These are phyloP conservation scores for Eupeodes latifasciatus DNA, from an alignment of 2,888 invertebrate species.

Conservation along the genomic window DNA sequence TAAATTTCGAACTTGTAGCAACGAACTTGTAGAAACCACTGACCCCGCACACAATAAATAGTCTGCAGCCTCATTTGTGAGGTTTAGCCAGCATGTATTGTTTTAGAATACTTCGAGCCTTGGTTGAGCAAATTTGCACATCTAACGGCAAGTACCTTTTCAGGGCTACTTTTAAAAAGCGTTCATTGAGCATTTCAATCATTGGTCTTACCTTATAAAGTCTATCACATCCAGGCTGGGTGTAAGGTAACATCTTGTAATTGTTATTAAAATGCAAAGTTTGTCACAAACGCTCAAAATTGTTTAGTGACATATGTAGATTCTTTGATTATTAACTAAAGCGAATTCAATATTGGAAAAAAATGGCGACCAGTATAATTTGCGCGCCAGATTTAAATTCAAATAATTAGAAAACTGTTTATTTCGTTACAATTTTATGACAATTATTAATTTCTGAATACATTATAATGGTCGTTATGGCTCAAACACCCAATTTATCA, in stretches of 20 bases:
- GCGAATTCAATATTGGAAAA: too few relatives aligned
- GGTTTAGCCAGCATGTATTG: not conserved
- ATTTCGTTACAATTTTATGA: too few relatives aligned
- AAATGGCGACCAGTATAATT: too few relatives aligned
- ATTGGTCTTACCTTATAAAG: not conserved
- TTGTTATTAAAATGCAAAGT: too few relatives aligned
- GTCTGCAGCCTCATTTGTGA: conserved; percentile 32
- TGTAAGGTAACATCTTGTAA: not conserved
- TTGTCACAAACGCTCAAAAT: too few relatives aligned
- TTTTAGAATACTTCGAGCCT: not conserved
- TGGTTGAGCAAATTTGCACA: conserved; percentile 36
- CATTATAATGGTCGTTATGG: too few relatives aligned
- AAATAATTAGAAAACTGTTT: too few relatives aligned
- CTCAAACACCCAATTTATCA: too few relatives aligned
- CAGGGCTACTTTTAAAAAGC: not conserved
- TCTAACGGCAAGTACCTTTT: conserved; percentile 12
- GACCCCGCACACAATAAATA: conserved; percentile 17
- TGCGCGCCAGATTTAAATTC: too few relatives aligned
- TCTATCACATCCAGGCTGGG: conserved; percentile 1
- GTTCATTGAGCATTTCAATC: not conserved
- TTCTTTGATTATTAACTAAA: too few relatives aligned
- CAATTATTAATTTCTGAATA: too few relatives aligned
- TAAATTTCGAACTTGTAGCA: not conserved
- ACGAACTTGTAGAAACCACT: conserved; percentile 11
- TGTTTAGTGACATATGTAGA: too few relatives aligned